Percentiles rank a stretch among this genome's conserved stretches.
Conservation (phyloP, 1,140 invertebrate species). For the Heliothis subflexa region DNA sequence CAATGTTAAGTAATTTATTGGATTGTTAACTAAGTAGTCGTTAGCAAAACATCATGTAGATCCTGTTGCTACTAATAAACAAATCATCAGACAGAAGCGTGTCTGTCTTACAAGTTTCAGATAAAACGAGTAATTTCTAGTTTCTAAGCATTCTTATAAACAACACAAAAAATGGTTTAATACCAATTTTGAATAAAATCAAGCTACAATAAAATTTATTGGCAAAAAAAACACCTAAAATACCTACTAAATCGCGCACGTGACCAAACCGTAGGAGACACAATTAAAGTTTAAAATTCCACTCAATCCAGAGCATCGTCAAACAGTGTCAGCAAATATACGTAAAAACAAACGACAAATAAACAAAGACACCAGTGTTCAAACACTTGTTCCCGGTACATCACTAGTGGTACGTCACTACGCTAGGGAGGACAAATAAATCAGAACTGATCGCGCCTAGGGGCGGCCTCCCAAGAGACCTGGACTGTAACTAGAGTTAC, state of each 20-base stretch:
- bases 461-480: slow-evolving; percentile 66
- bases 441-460: slow-evolving; percentile 67
- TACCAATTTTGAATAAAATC: too few species aligned
- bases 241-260: too few species aligned
- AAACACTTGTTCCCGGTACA: slow-evolving; percentile 64
- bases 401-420: not conserved
- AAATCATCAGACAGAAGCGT: not conserved
- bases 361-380: slow-evolving; percentile 68
- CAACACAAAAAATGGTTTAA: too few species aligned
- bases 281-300: slow-evolving; percentile 32
- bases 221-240: too few species aligned
- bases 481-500: slow-evolving; percentile 14
- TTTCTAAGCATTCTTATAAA: too few species aligned
- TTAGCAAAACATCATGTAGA: slow-evolving; percentile 15
- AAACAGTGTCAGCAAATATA: slow-evolving; percentile 29
- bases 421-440: slow-evolving; percentile 65
- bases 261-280: not conserved
- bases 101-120: not conserved
- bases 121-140: too few species aligned
- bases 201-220: too few species aligned
- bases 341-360: slow-evolving; percentile 77
- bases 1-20: slow-evolving; percentile 31
- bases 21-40: slow-evolving; percentile 11
- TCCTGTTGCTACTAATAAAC: slow-evolving; percentile 31
- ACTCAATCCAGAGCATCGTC: slow-evolving; percentile 23